Evolutionary conservation across 2,113 vertebrate genomes (phyloP).

Genomic region (Mastomys natalensis): DNA sequence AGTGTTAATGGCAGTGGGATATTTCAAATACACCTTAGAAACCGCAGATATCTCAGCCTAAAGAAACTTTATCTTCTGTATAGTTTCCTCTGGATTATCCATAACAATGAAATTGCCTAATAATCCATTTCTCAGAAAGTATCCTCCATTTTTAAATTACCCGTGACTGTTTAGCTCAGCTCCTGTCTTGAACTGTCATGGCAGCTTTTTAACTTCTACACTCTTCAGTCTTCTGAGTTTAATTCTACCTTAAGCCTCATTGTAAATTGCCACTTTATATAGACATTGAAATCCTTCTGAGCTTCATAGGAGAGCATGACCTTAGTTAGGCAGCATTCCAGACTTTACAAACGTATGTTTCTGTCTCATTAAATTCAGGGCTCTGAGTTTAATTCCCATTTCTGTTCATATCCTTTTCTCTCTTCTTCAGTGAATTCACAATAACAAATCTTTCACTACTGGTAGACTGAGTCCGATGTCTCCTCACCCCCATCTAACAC

Average conservation of each 20-base stretch:
- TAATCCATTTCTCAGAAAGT: background rate
- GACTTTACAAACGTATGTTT: background rate
- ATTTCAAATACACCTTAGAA: conserved; percentile 51
- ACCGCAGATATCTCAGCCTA: background rate
- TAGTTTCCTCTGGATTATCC: background rate
- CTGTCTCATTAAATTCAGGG: background rate
- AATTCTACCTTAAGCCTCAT: background rate
- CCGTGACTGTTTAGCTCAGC: background rate
- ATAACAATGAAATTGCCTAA: background rate
- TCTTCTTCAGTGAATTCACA: background rate
- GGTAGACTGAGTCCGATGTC: background rate
- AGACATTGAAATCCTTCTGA: background rate
- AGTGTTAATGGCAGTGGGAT: background rate
- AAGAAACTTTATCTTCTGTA: background rate
- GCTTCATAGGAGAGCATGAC: background rate
- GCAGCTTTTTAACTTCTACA: background rate
- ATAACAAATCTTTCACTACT: background rate
- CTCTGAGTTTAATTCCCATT: background rate
- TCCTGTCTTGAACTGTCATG: background rate
- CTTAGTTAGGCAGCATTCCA: background rate
- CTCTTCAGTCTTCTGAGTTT: background rate
- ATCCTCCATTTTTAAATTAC: background rate
- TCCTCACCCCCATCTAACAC: background rate
- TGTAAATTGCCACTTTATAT: background rate
- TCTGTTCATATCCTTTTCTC: background rate